Evolutionary conservation across 2,797 vertebrate species (phyloP).

Genomic region (Mus caroli): DNA sequence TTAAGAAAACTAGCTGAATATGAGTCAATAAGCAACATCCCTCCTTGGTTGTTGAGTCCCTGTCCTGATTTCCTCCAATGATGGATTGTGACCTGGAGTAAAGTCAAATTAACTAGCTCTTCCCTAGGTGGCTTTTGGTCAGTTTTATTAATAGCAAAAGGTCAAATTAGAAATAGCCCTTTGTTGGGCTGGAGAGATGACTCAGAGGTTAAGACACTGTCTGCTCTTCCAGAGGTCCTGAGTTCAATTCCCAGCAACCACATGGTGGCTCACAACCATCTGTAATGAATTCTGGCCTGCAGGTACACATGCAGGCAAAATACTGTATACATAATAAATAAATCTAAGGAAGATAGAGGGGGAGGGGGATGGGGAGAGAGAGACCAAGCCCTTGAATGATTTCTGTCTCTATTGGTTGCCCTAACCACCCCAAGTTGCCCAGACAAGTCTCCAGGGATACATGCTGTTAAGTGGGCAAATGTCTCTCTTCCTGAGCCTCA

Average conservation of each 20-base stretch:
- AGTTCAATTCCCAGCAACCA: neutral
- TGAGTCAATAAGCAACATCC: neutral
- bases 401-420: neutral
- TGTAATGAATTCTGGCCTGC: neutral
- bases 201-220: neutral
- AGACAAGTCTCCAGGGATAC: neutral
- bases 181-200: neutral
- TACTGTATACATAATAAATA: neutral
- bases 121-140: neutral
- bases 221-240: neutral
- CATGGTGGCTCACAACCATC: neutral
- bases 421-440: neutral
- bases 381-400: neutral
- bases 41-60: neutral
- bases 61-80: neutral
- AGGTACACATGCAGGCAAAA: neutral
- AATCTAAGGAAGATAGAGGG: too few relatives aligned
- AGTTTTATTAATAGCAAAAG: neutral
- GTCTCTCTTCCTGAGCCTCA: neutral
- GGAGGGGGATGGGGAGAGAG: accelerated
- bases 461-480: accelerated
- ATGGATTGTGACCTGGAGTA: neutral
- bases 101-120: neutral
- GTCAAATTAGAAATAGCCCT: neutral
- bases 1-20: neutral